Evolutionary conservation across 2,113 vertebrate species (phyloP).

Genomic region (Himantopus leucocephalus): DNA sequence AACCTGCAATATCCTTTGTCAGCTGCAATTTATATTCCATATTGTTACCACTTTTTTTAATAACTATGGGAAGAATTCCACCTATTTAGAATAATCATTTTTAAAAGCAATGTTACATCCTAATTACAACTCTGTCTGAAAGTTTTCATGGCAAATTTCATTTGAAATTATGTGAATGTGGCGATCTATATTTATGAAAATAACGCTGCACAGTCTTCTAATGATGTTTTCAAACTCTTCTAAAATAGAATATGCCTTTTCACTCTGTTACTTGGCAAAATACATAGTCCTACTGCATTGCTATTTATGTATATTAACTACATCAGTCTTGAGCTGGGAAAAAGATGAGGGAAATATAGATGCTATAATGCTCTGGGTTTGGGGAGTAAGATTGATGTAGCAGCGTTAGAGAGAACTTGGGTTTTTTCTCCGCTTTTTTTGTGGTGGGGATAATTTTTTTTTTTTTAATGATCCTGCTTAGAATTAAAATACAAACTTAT

Average conservation of each 20-base stretch:
- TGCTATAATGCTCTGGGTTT: not conserved
- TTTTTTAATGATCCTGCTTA: not conserved
- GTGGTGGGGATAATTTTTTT: not conserved
- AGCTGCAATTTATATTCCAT: not conserved
- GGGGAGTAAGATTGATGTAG: not conserved
- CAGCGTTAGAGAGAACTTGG: not conserved
- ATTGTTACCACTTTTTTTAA: not conserved
- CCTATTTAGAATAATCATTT: not conserved
- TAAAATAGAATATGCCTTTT: not conserved
- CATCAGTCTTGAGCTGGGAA: not conserved
- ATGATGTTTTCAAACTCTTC: not conserved
- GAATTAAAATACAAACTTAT: not conserved
- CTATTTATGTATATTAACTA: not conserved
- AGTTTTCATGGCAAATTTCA: not conserved
- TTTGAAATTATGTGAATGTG: not conserved
- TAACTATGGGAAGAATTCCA: not conserved
- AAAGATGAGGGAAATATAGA: not conserved
- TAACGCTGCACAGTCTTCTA: not conserved
- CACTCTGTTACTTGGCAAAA: not conserved
- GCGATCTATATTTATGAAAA: not conserved
- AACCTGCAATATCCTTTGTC: not conserved
- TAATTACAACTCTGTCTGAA: not conserved
- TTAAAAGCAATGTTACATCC: not conserved
- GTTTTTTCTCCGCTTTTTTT: not conserved
- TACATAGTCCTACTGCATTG: not conserved